phyloP scores from a whole-genome alignment of 2,113 vertebrate genomes.

The Sarotherodon lohbergeri region DNA sequence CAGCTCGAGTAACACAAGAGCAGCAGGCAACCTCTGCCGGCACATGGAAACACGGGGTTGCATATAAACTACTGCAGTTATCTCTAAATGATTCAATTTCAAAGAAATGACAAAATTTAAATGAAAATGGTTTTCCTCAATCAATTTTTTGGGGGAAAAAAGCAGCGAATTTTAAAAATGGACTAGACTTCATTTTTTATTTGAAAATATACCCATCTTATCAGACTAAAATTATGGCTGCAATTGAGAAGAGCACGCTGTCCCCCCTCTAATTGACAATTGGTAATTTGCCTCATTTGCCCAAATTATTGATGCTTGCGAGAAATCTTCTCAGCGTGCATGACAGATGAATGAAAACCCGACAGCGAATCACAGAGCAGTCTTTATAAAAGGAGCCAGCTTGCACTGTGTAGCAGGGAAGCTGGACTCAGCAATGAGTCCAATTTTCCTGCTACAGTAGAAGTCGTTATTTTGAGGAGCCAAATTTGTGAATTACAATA shows the following conservation, averaged over 20 bases:
- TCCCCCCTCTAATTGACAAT: background rate
- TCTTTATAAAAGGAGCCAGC: background rate
- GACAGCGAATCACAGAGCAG: background rate
- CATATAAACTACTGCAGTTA: background rate
- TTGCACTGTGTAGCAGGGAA: background rate
- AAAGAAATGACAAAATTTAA: background rate
- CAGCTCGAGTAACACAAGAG: conserved; percentile 1
- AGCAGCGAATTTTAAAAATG: background rate
- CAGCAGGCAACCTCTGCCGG: background rate
- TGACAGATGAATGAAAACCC: background rate
- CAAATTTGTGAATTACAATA: background rate
- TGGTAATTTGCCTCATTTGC: conserved; percentile 18
- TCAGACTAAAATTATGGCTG: background rate
- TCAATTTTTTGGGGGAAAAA: rapidly evolving
- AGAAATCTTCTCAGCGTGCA: background rate
- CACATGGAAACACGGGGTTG: background rate
- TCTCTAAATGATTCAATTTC: background rate
- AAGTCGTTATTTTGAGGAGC: background rate
- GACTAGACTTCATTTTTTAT: background rate
- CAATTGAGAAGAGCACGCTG: background rate
- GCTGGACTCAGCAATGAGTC: background rate
- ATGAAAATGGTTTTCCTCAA: background rate
- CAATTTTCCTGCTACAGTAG: background rate
- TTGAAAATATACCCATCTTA: background rate
- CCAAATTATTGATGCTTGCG: conserved; percentile 3